Base-by-base conservation (phyloP, 2,113 vertebrate genomes). In the Geococcyx californianus region DNA sequence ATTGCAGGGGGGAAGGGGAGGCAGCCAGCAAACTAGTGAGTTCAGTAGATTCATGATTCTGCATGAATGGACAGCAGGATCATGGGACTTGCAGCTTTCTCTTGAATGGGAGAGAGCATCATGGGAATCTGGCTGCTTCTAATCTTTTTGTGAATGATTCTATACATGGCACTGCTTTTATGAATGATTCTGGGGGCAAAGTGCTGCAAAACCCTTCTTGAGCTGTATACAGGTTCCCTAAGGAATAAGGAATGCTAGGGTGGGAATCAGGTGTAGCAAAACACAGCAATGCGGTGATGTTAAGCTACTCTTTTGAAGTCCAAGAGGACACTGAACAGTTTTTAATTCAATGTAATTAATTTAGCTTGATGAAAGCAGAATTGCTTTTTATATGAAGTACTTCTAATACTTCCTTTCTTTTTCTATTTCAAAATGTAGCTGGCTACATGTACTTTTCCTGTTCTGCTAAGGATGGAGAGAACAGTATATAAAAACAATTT, bases 111-210 rank as follows among this genome's bases (percentile, higher is more conserved):
- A 92, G 90, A 80, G 88, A 96, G 96, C 93, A 97, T 96, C 83
- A 95, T 95, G 97, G 96, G 93, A 97, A 81, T 89, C 93, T 58
- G 87, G 42, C 79, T 95, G 60, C 93, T 92, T 74, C 75, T 91
- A 47, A 88, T 94, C 76, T 90, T 96, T 93, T 97, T 97, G 92
- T 98, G 97, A 97, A 97, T 97, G 97, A 44, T 75, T 94, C 92
- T 89, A 95, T 81, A 95, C 66, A 89, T 93, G 87, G 94, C 56
- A 96, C 82, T 16, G 63, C 94, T 96, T 95, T 97, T 94, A 87
- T 94, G 92, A 96, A 95, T 97, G 95, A 87, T 83, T 93, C 51
- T n/a, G 64, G 93, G 96, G 95, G 73, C 34, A 58, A 93, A 85
- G 84, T 60, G 96, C 89, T 75, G 23, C 38, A 33, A 19, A 90